phyloP scores from a whole-genome alignment of 1,140 invertebrate genomes.

The Diorhabda elongata region DNA sequence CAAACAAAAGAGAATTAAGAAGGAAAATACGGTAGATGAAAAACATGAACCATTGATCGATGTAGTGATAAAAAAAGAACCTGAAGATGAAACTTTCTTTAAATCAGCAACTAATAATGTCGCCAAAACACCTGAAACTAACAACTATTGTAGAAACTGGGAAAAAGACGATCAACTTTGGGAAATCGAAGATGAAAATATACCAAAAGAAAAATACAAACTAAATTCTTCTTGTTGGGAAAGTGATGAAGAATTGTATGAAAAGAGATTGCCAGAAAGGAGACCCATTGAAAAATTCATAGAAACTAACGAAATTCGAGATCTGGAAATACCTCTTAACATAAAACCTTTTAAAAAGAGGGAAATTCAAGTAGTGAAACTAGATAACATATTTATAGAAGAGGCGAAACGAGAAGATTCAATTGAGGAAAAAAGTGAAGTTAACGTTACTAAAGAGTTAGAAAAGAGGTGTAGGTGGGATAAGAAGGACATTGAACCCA shows the following conservation, averaged over 20 bases:
- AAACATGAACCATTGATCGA: too few relatives aligned
- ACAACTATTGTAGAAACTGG: constrained; percentile 42
- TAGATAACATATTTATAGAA: constrained; percentile 27
- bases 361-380: constrained; percentile 16
- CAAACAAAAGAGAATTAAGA: too few relatives aligned
- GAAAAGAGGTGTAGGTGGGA: constrained; percentile 21
- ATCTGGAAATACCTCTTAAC: constrained; percentile 42
- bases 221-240: constrained; percentile 35
- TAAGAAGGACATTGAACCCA: constrained; percentile 7
- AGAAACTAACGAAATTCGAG: background rate
- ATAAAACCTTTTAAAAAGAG: constrained; percentile 33
- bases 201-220: constrained; percentile 11
- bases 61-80: too few relatives aligned
- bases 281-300: background rate
- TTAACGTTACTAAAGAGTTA: background rate
- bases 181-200: constrained; percentile 34
- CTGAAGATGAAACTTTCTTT: too few relatives aligned
- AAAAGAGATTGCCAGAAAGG: constrained; percentile 12
- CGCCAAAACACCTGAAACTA: constrained; percentile 35
- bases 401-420: constrained; percentile 23
- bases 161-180: constrained; percentile 35
- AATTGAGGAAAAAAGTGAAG: background rate
- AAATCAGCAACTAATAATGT: background rate
- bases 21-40: too few relatives aligned
- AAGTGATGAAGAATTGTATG: constrained; percentile 38